phyloP scores from a whole-genome alignment of 2,797 vertebrate species.

The Phalloptychus januarius region DNA sequence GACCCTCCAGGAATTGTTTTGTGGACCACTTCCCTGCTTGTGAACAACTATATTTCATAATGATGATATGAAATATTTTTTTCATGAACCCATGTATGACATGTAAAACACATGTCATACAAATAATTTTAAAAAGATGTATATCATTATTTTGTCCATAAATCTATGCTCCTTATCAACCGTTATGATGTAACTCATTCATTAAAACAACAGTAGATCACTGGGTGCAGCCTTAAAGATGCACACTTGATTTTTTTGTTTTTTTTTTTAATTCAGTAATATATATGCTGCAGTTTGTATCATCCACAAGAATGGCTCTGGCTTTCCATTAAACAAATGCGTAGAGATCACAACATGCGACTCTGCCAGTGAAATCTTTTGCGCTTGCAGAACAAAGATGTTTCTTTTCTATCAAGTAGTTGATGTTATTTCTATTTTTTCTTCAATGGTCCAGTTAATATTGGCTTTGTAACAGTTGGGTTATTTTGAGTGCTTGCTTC shows the following conservation, averaged over 20 bases:
- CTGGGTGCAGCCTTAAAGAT: neutral
- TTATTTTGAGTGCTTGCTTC: constrained; percentile 35
- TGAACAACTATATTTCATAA: neutral
- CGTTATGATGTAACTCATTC: neutral
- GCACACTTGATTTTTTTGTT: neutral
- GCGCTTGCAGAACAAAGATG: constrained; percentile 11
- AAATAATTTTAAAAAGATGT: neutral
- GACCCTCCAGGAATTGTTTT: neutral
- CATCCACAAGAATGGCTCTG: neutral
- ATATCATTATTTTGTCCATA: neutral
- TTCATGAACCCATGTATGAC: neutral
- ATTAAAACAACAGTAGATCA: neutral
- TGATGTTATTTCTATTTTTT: constrained; percentile 21
- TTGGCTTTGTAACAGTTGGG: constrained; percentile 21
- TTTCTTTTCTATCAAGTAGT: constrained; percentile 1
- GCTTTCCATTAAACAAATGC: neutral
- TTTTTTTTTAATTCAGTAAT: neutral
- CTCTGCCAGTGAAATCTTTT: constrained; percentile 9
- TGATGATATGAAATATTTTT: neutral
- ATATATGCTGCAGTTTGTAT: neutral
- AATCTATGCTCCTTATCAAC: neutral
- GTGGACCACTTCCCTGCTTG: neutral
- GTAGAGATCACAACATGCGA: constrained; percentile 7
- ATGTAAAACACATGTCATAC: neutral
- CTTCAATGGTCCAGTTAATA: constrained; percentile 35